phyloP scores from a whole-genome alignment of 2,113 vertebrate species.

The Chaetodon auriga region DNA sequence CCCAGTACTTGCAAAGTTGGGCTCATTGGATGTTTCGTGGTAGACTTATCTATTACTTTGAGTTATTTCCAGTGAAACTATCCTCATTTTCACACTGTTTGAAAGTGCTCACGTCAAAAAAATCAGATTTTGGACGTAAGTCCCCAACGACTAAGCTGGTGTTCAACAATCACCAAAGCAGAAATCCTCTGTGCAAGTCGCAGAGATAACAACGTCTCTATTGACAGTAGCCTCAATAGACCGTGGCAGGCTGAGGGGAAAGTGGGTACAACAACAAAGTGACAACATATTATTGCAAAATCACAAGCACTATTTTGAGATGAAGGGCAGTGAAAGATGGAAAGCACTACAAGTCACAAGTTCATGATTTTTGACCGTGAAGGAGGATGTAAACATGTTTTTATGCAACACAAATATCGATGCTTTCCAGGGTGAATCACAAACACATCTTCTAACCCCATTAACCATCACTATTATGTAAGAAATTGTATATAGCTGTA shows the following conservation, averaged over 20 bases:
- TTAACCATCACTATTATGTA: not conserved
- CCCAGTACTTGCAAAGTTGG: not conserved
- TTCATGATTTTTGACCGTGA: not conserved
- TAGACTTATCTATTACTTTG: not conserved
- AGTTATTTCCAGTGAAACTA: not conserved
- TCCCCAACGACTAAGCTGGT: not conserved
- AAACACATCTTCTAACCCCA: not conserved
- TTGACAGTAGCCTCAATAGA: slow-evolving; percentile 9
- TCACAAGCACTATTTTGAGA: slow-evolving; percentile 9
- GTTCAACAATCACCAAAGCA: not conserved
- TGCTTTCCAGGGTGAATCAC: not conserved
- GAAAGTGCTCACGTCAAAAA: not conserved
- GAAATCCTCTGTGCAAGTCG: slow-evolving; percentile 16
- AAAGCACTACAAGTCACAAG: not conserved
- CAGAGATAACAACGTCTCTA: slow-evolving; percentile 6
- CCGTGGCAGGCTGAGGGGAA: not conserved
- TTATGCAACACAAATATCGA: not conserved
- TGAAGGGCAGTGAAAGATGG: not conserved
- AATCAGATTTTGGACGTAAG: not conserved
- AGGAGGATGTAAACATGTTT: not conserved
- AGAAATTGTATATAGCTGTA: not conserved
- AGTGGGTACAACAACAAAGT: slow-evolving; percentile 4
- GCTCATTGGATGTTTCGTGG: not conserved
- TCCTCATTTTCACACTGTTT: not conserved
- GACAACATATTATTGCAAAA: not conserved